These are phyloP conservation scores for Andricus quercusramuli DNA, from an alignment of 2,888 invertebrate genomes.

Conservation along the genomic window DNA sequence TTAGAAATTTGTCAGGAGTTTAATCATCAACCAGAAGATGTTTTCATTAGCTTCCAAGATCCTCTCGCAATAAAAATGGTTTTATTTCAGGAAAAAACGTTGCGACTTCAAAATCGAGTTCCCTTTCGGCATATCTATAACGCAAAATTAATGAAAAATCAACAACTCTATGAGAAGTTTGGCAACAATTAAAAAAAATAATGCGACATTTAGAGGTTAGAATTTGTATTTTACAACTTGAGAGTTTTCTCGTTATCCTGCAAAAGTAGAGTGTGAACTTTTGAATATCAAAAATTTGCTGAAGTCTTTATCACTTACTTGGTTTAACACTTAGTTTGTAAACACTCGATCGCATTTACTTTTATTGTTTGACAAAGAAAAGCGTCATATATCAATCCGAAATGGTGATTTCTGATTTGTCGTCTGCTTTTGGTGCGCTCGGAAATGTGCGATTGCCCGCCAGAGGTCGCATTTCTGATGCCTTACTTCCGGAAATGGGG, in stretches of 20 bases:
- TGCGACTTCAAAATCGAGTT: not conserved
- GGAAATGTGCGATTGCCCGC: not conserved
- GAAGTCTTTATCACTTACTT: not conserved
- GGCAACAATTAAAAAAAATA: not conserved
- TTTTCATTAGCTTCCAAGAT: not conserved
- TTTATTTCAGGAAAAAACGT: not conserved
- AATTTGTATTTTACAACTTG: not conserved
- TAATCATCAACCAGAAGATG: too few species aligned
- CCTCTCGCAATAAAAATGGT: not conserved
- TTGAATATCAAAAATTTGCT: not conserved
- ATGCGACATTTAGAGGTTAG: not conserved
- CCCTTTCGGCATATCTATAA: not conserved
- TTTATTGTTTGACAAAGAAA: not conserved
- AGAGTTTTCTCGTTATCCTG: not conserved
- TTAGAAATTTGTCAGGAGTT: not conserved
- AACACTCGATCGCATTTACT: not conserved
- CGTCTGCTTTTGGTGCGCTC: not conserved
- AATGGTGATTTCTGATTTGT: not conserved
- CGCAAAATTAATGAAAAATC: not conserved
- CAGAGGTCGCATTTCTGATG: not conserved
- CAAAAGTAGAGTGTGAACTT: not conserved
- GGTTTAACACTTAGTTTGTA: not conserved
- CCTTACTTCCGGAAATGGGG: conserved; percentile 26
- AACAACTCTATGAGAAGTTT: not conserved
- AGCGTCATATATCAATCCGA: conserved; percentile 2